Conservation (phyloP, 2,888 invertebrate species). For the Brachyptera putata region DNA sequence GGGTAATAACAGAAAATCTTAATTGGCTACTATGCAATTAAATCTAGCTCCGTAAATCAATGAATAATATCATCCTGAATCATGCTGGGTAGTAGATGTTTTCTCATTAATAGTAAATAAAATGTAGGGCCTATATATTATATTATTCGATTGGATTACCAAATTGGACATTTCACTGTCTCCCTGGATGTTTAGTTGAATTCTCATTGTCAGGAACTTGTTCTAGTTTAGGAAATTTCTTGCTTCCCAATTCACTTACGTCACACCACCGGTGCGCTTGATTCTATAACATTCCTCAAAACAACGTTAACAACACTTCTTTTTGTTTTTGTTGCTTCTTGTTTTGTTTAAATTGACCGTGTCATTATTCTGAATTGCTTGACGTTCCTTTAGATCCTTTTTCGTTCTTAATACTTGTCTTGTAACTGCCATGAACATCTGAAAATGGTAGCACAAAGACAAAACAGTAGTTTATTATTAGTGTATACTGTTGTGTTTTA, state of each 20-base stretch:
- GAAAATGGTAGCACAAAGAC: slow-evolving; percentile 35
- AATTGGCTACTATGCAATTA: too few relatives aligned
- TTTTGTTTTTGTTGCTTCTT: slow-evolving; percentile 38
- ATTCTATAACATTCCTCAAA: too few relatives aligned
- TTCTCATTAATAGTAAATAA: too few relatives aligned
- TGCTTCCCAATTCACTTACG: too few relatives aligned
- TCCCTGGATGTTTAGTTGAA: neutral
- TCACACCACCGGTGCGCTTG: too few relatives aligned
- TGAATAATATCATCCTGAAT: too few relatives aligned
- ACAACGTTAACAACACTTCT: slow-evolving; percentile 41
- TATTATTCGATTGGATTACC: too few relatives aligned
- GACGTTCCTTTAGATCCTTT: slow-evolving; percentile 72
- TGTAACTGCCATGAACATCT: slow-evolving; percentile 70
- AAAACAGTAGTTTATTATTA: neutral
- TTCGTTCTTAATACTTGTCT: slow-evolving; percentile 82
- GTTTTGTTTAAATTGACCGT: slow-evolving; percentile 66
- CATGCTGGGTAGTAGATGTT: too few relatives aligned
- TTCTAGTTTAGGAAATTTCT: neutral
- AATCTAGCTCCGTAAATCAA: too few relatives aligned
- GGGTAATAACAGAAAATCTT: too few relatives aligned
- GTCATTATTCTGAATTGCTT: slow-evolving; percentile 60
- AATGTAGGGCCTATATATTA: too few relatives aligned
- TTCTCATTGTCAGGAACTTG: neutral
- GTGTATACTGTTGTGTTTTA: neutral
- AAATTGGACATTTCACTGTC: too few relatives aligned